phyloP scores from a whole-genome alignment of 2,888 invertebrate genomes.

The Strigamia maritima region DNA sequence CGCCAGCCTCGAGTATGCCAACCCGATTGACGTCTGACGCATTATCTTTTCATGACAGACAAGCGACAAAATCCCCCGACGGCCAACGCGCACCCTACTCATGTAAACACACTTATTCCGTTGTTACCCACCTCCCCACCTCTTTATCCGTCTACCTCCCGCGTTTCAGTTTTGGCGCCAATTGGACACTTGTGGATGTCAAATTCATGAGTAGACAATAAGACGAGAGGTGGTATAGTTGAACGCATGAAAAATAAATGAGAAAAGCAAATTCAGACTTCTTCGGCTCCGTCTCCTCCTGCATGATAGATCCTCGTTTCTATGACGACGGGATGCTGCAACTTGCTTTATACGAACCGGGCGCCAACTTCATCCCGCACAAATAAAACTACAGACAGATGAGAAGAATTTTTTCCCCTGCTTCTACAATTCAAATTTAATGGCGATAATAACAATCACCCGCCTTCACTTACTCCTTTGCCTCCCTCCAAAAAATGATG shows the following conservation, averaged over 20 bases:
- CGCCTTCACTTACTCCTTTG: background rate
- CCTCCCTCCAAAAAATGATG: background rate
- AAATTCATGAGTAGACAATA: background rate
- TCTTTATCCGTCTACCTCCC: background rate
- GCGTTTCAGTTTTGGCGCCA: background rate
- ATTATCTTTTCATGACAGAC: background rate
- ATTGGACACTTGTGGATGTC: background rate
- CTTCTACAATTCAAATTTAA: background rate
- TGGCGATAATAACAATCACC: background rate
- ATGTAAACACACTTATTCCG: background rate
- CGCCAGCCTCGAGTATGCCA: background rate
- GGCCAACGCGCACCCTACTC: background rate
- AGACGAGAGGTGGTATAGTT: background rate
- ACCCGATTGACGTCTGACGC: background rate
- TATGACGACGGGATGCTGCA: background rate
- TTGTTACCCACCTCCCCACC: background rate
- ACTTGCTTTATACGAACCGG: background rate
- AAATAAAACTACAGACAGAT: background rate
- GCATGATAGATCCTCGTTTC: background rate
- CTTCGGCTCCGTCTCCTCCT: background rate
- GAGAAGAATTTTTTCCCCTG: background rate
- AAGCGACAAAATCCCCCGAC: background rate
- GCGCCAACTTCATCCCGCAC: background rate
- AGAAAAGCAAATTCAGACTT: background rate
- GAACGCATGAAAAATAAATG: background rate